Conservation (phyloP, 2,888 invertebrate species). For the Drosophila putrida region DNA sequence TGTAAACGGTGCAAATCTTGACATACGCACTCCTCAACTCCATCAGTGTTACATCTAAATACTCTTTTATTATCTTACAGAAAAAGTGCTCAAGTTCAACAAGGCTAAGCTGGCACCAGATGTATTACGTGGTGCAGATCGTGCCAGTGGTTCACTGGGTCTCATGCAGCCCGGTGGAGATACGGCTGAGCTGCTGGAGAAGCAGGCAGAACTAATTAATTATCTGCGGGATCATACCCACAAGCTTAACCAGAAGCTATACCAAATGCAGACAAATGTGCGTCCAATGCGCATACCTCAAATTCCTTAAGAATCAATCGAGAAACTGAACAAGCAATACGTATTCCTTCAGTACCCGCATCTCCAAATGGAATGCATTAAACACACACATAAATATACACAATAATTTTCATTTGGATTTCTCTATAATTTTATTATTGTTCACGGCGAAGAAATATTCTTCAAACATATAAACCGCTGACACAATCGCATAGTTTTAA, state of each 20-base stretch:
- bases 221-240: constrained; percentile 90
- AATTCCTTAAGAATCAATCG: constrained; percentile 59
- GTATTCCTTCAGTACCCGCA: constrained; percentile 34
- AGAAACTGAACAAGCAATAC: constrained; percentile 20
- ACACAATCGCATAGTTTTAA: constrained; percentile 27
- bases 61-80: constrained; percentile 81
- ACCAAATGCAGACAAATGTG: constrained; percentile 87
- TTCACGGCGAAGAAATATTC: constrained; percentile 49
- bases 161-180: constrained; percentile 86
- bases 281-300: constrained; percentile 71
- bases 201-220: constrained; percentile 90
- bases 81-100: constrained; percentile 88
- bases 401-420: constrained; percentile 31
- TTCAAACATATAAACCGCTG: constrained; percentile 35
- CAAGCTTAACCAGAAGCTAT: constrained; percentile 88
- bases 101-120: constrained; percentile 87
- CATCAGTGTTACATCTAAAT: background rate
- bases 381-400: constrained; percentile 10
- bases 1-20: no score
- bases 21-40: background rate
- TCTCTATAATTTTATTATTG: constrained; percentile 36
- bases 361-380: constrained; percentile 7
- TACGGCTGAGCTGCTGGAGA: constrained; percentile 88
- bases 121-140: constrained; percentile 87
- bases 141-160: constrained; percentile 83